Base-by-base conservation (phyloP, 2,113 vertebrate species). In the Nipponia nippon region DNA sequence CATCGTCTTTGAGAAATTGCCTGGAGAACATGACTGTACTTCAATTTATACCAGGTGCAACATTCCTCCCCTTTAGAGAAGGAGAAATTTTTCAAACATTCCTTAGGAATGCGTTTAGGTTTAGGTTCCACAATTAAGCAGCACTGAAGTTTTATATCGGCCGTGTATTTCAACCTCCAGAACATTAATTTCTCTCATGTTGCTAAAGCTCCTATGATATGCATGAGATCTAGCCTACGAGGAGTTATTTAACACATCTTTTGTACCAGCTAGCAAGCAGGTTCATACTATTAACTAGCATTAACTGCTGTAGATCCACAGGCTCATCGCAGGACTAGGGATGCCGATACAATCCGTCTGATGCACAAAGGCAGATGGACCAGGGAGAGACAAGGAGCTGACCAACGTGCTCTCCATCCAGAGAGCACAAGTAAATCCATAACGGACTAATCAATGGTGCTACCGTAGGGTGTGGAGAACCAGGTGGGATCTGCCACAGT, bases 371-470 rank as follows among this genome's bases (percentile, higher is more conserved):
- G 69, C 52, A 81, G 52, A 42, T 4, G 21, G 46, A 59, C 26
- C 9, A 47, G 22, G 58, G 16, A 62, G 40, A 81, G 47, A 56
- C 12, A 34, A 63, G 42, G 16, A 56, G 26, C 7, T 15, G 58
- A 71, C 18, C 16, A 15, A 52, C 0, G 2, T 14, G 20, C 13
- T 44, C 62, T 88, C 29, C 59, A 16, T 7, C 10, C n/a, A 63
- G 49, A 50, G 16, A 63, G 34, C 27, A 32, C n/a, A 59, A 44
- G 38, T 11, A 59, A 34, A 90, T 59, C 44, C 13, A 0, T 20
- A 46, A n/a, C 0, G 3, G 38, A 16, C 30, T 49, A 9, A 79
- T 11, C 29, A 20, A 8, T 0, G 4, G 25, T 38, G 30, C 61
- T 47, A 3, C 44, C 30, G 9, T 2, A 53, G 27, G 8, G 9